Evolutionary conservation across 2,113 vertebrate genomes (phyloP).

Genomic region (Chaetodon auriga): DNA sequence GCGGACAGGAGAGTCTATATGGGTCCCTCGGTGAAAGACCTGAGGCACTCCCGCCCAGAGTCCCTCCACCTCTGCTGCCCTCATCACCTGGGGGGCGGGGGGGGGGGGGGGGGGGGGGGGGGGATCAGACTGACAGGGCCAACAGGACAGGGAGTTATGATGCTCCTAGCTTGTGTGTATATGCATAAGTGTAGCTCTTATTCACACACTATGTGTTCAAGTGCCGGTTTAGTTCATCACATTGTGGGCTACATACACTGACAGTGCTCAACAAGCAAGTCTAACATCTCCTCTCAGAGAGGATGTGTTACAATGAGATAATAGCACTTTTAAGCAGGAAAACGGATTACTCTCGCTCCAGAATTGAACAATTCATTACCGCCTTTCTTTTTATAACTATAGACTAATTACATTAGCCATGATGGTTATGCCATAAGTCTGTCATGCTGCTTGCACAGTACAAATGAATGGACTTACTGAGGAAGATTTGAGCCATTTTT

Average conservation of each 20-base stretch:
- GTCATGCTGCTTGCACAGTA: conserved; percentile 72
- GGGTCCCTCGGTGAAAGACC: conserved; percentile 72
- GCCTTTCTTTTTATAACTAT: conserved; percentile 82
- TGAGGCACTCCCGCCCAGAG: conserved; percentile 74
- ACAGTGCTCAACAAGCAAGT: conserved; percentile 44
- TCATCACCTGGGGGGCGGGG: conserved; percentile 64
- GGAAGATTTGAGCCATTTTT: conserved; percentile 63
- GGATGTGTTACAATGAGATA: conserved; percentile 63
- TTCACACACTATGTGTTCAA: conserved; percentile 33
- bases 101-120: conserved; percentile 69
- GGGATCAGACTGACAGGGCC: conserved; percentile 72
- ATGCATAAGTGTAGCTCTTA: conserved; percentile 51
- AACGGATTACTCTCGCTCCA: conserved; percentile 69
- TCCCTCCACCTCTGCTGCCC: conserved; percentile 64
- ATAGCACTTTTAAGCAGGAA: conserved; percentile 67
- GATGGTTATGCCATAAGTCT: conserved; percentile 76
- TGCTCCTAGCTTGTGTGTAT: conserved; percentile 44
- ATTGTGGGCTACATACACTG: conserved; percentile 26
- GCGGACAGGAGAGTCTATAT: conserved; percentile 78
- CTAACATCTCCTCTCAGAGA: conserved; percentile 44
- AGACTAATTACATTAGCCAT: conserved; percentile 78
- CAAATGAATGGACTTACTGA: conserved; percentile 68
- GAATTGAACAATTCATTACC: conserved; percentile 80
- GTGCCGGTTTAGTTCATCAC: conserved; percentile 58
- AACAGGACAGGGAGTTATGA: conserved; percentile 79